Conservation (phyloP, 2,888 invertebrate species). For the Steinernema hermaphroditum region DNA sequence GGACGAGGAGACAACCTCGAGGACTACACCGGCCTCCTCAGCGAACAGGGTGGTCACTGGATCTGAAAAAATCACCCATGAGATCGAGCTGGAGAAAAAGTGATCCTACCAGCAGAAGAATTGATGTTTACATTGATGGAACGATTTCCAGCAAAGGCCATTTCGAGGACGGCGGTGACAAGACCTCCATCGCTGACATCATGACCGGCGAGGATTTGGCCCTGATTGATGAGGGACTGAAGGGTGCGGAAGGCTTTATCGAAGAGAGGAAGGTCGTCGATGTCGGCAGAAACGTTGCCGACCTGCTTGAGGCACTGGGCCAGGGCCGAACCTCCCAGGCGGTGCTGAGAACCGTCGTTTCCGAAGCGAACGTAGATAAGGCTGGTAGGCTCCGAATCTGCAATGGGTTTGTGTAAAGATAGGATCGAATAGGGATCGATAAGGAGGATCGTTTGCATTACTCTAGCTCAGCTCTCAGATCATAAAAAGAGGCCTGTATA, state of each 20-base stretch:
- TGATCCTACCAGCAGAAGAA: slow-evolving; percentile 8
- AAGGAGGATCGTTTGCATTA: too few relatives aligned
- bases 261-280: slow-evolving; percentile 76
- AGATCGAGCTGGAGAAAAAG: neutral
- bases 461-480: too few relatives aligned
- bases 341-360: slow-evolving; percentile 67
- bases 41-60: slow-evolving; percentile 65
- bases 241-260: slow-evolving; percentile 80
- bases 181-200: slow-evolving; percentile 96
- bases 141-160: slow-evolving; percentile 86
- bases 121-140: slow-evolving; percentile 50
- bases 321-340: slow-evolving; percentile 87
- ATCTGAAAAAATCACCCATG: slow-evolving; percentile 12
- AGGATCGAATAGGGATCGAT: neutral
- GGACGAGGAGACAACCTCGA: slow-evolving; percentile 66
- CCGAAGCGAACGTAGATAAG: slow-evolving; percentile 81
- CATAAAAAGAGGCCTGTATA: too few relatives aligned
- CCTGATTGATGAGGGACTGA: slow-evolving; percentile 73
- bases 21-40: slow-evolving; percentile 68
- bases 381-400: slow-evolving; percentile 69
- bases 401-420: slow-evolving; percentile 12
- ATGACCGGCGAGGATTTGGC: slow-evolving; percentile 74
- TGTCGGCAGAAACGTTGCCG: slow-evolving; percentile 80
- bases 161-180: slow-evolving; percentile 84
- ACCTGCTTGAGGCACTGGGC: slow-evolving; percentile 86